Base-by-base conservation (phyloP, 2,113 vertebrate species). In the Tupaia chinensis region DNA sequence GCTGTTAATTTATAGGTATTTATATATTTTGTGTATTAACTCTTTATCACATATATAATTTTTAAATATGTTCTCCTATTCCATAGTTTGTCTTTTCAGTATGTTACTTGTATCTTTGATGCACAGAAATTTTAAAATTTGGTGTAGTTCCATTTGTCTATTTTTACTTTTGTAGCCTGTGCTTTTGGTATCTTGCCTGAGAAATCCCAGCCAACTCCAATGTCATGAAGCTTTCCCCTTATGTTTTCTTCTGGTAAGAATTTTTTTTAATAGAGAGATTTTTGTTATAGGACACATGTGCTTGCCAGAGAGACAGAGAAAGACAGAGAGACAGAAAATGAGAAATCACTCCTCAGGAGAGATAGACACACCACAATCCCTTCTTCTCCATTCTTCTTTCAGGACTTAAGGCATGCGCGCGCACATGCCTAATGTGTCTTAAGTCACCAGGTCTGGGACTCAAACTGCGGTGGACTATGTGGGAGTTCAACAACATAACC, bases 161-260 rank as follows among this genome's bases (percentile, higher is more conserved):
- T 89, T 91, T 70, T 91, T 87, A 53, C 72, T 83, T 88, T 91
- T 66, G 29, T 74, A 87, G 61, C 29, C 69, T 91, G 56, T n/a
- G 19, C 56, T 87, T 91, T 76, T 20, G n/a, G 19, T 66, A 23
- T 44, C 29, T 89, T 80, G 74, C 29, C 22, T 29, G 80, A 76
- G 34, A 63, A 96, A 83, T 92, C 23, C 63, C 17, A 19, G 9
- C 19, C 76, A 85, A 89, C 8, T 85, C 32, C 32, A n/a, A 22
- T 60, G 44, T 88, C 16, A 68, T 66, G 13, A 94, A 92, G 4
- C 4, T 23, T 78, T 54, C 25, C 13, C 11, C 25, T 13, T 69
- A 63, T 70, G 27, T 86, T 88, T 84, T 89, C 58, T 88, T 68
- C 27, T 73, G 25, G 0, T 77, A 68, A 79, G 60, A 79, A 27